phyloP scores from a whole-genome alignment of 2,888 invertebrate genomes.

The Melieria crassipennis region DNA sequence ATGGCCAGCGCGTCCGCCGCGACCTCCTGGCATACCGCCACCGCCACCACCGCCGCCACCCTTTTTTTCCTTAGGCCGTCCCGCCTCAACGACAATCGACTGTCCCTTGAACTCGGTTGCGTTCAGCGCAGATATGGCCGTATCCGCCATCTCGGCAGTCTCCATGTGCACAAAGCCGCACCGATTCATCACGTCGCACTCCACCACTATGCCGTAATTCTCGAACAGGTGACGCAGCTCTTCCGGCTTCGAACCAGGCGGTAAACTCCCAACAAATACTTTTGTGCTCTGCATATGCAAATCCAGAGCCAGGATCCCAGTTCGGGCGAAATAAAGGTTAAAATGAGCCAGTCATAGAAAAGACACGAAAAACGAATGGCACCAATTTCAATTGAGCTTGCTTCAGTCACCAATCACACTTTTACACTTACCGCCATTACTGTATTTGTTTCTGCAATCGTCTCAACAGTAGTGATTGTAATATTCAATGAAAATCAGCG shows the following conservation, averaged over 20 bases:
- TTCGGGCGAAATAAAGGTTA: too few species aligned
- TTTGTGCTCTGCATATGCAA: constrained; percentile 65
- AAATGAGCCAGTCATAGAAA: too few species aligned
- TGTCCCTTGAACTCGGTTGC: constrained; percentile 85
- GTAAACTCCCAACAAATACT: constrained; percentile 93
- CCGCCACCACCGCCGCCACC: constrained; percentile 53
- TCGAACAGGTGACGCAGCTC: constrained; percentile 86
- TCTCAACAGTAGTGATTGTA: too few species aligned
- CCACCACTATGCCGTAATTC: constrained; percentile 87
- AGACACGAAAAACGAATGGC: too few species aligned
- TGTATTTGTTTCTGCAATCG: background rate
- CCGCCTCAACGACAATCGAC: constrained; percentile 85
- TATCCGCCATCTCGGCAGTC: constrained; percentile 81
- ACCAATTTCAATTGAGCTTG: too few species aligned
- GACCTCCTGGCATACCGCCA: constrained; percentile 61
- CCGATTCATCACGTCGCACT: constrained; percentile 94
- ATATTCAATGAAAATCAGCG: too few species aligned
- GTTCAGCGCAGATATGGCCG: constrained; percentile 83
- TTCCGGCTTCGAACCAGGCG: constrained; percentile 83
- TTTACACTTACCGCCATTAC: constrained; percentile 26
- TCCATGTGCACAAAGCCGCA: constrained; percentile 95
- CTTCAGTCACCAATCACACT: too few species aligned
- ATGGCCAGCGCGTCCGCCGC: constrained; percentile 60
- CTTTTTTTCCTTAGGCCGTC: constrained; percentile 76
- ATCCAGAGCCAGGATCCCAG: too few species aligned